Base-by-base conservation (phyloP, 2,797 vertebrate genomes). In the Lepidocolaptes lacrymiger region DNA sequence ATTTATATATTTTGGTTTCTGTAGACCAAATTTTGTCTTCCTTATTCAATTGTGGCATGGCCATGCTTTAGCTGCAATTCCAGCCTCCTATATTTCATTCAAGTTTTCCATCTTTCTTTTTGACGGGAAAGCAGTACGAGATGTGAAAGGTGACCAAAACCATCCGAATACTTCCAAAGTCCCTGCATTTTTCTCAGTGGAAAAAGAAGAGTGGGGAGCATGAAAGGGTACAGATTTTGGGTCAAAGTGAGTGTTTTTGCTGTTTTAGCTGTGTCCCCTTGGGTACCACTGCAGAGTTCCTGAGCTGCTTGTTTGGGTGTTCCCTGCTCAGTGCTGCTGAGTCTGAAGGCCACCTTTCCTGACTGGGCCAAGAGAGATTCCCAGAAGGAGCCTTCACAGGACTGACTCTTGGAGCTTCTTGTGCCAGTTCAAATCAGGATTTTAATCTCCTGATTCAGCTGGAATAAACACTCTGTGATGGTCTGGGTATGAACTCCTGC, bases 1-100 rank as follows among this genome's bases (percentile, higher is more conserved):
- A 91, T 93, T 76, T 86, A 76, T 89, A 7, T 81, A 58, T 86
- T 93, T 91, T 84, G 55, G 55, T 86, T 96, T 90, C 85, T 73
- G 30, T 30, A 85, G 86, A 58, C 18, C 36, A 67, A 27, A 43
- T 71, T 93, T 88, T 73, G 55, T n/a, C 73, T 96, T 86, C 28
- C 83, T 73, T 79, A 28, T 32, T 73, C 64, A 56, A 16, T n/a
- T 81, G 58, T 52, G 58, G 43, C 28, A 67, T 67, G 90, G 44
- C 82, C 3, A 1, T 76, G 58, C 62, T 76, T 92, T 89, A 90
- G 69, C 62, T 93, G 32, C 48, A 34, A 15, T 91, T 94, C 59
- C 63, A 86, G 18, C 7, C 16, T 81, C 62, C 46, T 66, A 14
- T 78, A 91, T 95, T 91, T 91, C 43, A 66, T 85, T 54, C 51